Evolutionary conservation across 2,888 invertebrate species (phyloP).

Genomic region (Agonopterix heracliana): DNA sequence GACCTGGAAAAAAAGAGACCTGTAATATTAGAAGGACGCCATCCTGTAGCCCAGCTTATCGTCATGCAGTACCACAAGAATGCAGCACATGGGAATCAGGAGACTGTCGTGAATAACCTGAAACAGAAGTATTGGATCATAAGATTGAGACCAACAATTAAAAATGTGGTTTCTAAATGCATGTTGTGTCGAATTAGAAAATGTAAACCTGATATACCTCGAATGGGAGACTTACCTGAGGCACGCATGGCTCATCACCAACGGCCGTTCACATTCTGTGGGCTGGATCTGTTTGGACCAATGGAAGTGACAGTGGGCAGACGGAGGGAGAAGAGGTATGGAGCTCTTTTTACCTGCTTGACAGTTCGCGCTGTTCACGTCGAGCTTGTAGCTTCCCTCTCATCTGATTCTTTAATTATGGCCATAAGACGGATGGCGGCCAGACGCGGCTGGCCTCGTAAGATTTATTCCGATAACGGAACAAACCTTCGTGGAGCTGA

Average conservation of each 20-base stretch:
- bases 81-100: slow-evolving; percentile 11
- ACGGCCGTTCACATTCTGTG: slow-evolving; percentile 17
- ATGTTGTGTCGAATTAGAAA: slow-evolving; percentile 16
- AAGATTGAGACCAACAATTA: slow-evolving; percentile 16
- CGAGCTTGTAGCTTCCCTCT: slow-evolving; percentile 10
- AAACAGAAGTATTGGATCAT: slow-evolving; percentile 11
- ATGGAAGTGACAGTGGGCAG: slow-evolving; percentile 17
- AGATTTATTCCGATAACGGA: slow-evolving; percentile 14
- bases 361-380: slow-evolving; percentile 17
- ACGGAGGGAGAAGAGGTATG: slow-evolving; percentile 9
- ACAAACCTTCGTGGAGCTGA: slow-evolving; percentile 19
- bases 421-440: slow-evolving; percentile 14
- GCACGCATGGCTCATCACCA: slow-evolving; percentile 18
- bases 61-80: slow-evolving; percentile 8
- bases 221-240: slow-evolving; percentile 20
- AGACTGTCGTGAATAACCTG: slow-evolving; percentile 9
- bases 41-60: slow-evolving; percentile 9
- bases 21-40: slow-evolving; percentile 13
- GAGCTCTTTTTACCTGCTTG: slow-evolving; percentile 23
- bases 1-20: slow-evolving; percentile 10
- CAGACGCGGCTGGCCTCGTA: slow-evolving; percentile 14
- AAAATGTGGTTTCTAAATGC: slow-evolving; percentile 13
- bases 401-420: slow-evolving; percentile 11
- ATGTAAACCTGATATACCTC: slow-evolving; percentile 10
- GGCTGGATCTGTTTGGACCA: slow-evolving; percentile 21